A percentile compares a stretch with the other conserved stretches of the same genome.
These are phyloP conservation scores for Baronia brevicornis DNA, from an alignment of 2,888 invertebrate species.

Conservation along the genomic window DNA sequence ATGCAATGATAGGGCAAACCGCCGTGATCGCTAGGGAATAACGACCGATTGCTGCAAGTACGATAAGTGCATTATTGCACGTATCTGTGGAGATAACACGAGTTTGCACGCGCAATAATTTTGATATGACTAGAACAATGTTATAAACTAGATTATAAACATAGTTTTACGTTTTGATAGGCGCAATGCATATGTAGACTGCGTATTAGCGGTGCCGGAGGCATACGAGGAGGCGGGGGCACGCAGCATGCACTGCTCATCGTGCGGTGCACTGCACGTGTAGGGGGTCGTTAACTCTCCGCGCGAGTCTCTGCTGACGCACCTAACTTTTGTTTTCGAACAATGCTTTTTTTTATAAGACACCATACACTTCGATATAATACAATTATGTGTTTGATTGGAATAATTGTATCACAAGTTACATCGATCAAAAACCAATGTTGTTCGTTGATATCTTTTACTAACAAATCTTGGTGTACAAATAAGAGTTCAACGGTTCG, in stretches of 20 bases:
- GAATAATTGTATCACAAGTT: too few species aligned
- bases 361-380: conserved; percentile 11
- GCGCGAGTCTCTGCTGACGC: conserved; percentile 20
- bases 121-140: conserved; percentile 7
- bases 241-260: conserved; percentile 26
- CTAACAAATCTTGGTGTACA: conserved; percentile 12
- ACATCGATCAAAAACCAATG: too few species aligned
- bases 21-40: too few species aligned
- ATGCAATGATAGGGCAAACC: conserved; percentile 1
- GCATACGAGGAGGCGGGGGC: too few species aligned
- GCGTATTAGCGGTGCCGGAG: conserved; percentile 2
- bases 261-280: conserved; percentile 39
- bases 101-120: background rate
- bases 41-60: too few species aligned
- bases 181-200: background rate
- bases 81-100: too few species aligned
- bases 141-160: too few species aligned
- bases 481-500: too few species aligned
- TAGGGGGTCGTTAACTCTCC: conserved; percentile 56
- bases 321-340: conserved; percentile 28
- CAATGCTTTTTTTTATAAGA: conserved; percentile 11
- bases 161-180: conserved; percentile 8
- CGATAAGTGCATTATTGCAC: too few species aligned
- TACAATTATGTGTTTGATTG: too few species aligned
- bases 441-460: conserved; percentile 30